A percentile compares a stretch with the other conserved stretches of the same genome.
Evolutionary conservation across 2,113 vertebrate genomes (phyloP).

Genomic region (Perca fluviatilis): DNA sequence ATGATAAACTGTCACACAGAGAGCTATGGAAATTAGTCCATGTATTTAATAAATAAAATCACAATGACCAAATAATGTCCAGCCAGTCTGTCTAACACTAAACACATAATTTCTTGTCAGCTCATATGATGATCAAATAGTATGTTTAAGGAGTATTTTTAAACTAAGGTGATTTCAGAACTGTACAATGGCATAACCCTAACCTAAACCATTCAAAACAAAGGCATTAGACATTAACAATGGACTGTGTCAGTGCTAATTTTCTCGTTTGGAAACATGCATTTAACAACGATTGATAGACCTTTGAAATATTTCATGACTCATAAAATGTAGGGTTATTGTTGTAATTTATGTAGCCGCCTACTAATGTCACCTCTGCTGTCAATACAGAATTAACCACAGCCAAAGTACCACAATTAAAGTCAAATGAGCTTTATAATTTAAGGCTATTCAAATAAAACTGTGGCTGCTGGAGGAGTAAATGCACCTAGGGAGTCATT

Average conservation of each 20-base stretch:
- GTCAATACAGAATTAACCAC: neutral
- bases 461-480: neutral
- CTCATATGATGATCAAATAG: neutral
- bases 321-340: neutral
- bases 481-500: neutral
- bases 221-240: neutral
- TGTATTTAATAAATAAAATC: neutral
- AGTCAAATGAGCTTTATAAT: neutral
- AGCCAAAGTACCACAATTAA: conserved; percentile 14
- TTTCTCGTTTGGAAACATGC: neutral
- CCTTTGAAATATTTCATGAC: conserved; percentile 1
- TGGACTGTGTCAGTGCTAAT: neutral
- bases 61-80: neutral
- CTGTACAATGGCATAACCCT: neutral
- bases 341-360: neutral
- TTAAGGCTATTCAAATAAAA: neutral
- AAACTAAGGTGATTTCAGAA: neutral
- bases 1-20: too few relatives aligned
- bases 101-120: neutral
- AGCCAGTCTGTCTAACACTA: neutral
- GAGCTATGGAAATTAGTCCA: neutral
- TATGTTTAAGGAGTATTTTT: neutral
- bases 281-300: neutral
- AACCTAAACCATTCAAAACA: too few relatives aligned
- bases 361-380: conserved; percentile 10